Base-by-base conservation (phyloP, 2,888 invertebrate genomes). In the Eledona agricola region DNA sequence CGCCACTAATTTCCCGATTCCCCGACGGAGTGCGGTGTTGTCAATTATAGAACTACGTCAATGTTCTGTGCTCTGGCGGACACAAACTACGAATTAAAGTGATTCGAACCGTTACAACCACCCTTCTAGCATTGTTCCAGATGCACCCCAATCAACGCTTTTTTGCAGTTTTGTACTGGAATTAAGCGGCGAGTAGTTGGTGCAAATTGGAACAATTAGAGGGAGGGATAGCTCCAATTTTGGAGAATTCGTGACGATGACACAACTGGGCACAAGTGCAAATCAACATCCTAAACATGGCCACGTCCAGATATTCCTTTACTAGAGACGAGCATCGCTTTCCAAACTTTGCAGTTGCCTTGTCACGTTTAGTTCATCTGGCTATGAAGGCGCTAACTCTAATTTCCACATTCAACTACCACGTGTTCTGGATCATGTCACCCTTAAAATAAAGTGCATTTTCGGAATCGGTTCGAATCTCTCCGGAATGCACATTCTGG, bases 11-110 rank as follows among this genome's bases (percentile, higher is more conserved):
- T 68, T 66, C 57, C 59, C 59, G 26, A 52, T 52, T 57, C 54
- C 61, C 60, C 59, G 64, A 60, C 64, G 62, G 60, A 64, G 60
- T 68, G 65, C 53, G 67, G 64, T 64, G 61, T 63, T 67, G 66
- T 68, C 68, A 66, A 66, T 68, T 68, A 66, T 63, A 58, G 57
- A 59, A 59, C 59, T 60, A 60, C 63, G 63, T 66, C 65, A 63
- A 60, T 55, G 58, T 55, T 58, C 63, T 62, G 59, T 62, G 59
- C 60, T 63, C 59, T 60, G 54, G 51, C 61, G 59, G 63, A 60
- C 60, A 60, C 55, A 52, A 57, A 63, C 55, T 61, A 62, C 56
- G 63, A 66, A 64, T 66, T 65, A 65, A 62, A 66, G 62, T 61
- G 59, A 62, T 64, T 57, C 58, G 60, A 65, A 59, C 63, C 63